phyloP scores from a whole-genome alignment of 2,888 invertebrate genomes.

The Pachliopta kotzebuea region DNA sequence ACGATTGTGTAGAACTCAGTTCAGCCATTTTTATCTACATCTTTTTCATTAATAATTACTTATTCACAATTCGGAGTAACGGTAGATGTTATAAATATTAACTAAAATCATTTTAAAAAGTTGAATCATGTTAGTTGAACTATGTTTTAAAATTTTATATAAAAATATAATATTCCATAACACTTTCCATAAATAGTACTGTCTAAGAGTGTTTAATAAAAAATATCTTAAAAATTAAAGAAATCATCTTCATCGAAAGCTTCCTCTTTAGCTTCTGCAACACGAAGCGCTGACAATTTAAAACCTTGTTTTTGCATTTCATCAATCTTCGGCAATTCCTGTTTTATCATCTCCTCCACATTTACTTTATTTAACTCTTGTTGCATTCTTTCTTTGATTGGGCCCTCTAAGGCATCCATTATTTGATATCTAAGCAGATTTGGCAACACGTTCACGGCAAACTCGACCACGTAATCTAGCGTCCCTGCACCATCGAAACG shows the following conservation, averaged over 20 bases:
- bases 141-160: neutral
- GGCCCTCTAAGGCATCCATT: constrained; percentile 91
- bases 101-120: too few relatives aligned
- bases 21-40: neutral
- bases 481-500: constrained; percentile 93
- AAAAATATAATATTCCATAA: neutral
- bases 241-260: constrained; percentile 70
- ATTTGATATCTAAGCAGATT: constrained; percentile 93
- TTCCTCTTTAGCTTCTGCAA: constrained; percentile 40
- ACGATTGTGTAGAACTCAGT: neutral
- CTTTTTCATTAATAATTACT: neutral
- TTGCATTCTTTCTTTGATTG: constrained; percentile 86
- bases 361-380: constrained; percentile 87
- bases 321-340: constrained; percentile 84
- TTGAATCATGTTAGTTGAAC: too few relatives aligned
- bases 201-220: neutral
- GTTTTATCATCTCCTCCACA: constrained; percentile 86
- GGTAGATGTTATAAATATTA: neutral
- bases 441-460: constrained; percentile 89
- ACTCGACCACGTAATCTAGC: constrained; percentile 90
- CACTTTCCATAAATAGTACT: neutral
- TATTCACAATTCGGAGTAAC: neutral
- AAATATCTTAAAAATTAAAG: constrained; percentile 60
- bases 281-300: constrained; percentile 61
- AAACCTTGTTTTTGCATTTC: constrained; percentile 75